phyloP scores from a whole-genome alignment of 2,113 vertebrate genomes.

The Odontesthes bonariensis region DNA sequence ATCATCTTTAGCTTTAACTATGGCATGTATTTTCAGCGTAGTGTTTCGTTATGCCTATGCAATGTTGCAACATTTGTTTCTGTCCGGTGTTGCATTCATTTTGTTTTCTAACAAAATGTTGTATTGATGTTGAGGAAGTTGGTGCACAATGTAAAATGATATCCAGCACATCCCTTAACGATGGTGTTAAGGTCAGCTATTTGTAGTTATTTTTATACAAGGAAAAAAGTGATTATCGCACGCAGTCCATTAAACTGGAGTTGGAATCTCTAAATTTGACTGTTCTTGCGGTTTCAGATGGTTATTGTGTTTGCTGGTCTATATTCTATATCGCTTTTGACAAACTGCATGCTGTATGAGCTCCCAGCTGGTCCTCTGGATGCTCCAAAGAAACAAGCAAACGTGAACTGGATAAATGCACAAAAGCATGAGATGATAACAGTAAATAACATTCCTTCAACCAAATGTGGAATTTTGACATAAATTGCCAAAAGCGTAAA shows the following conservation, averaged over 20 bases:
- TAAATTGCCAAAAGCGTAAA: constrained; percentile 9
- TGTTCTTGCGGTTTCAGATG: not conserved
- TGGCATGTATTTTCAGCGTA: too few relatives aligned
- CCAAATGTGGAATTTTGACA: not conserved
- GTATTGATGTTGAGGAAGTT: too few relatives aligned
- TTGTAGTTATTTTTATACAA: too few relatives aligned
- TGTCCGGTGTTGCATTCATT: too few relatives aligned
- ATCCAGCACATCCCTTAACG: too few relatives aligned
- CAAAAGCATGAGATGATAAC: not conserved
- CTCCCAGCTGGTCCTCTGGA: not conserved
- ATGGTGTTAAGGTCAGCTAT: too few relatives aligned
- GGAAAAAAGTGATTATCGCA: too few relatives aligned
- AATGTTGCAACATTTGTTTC: too few relatives aligned
- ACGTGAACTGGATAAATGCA: not conserved
- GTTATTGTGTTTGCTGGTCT: not conserved
- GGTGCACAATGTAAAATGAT: too few relatives aligned
- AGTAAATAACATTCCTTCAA: not conserved
- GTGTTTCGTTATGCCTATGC: too few relatives aligned
- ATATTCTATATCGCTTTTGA: not conserved
- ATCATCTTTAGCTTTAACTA: too few relatives aligned
- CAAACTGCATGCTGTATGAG: not conserved
- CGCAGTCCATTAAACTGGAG: not conserved
- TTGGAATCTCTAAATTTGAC: not conserved
- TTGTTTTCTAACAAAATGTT: too few relatives aligned
- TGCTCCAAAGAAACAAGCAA: not conserved